Evolutionary conservation across 2,888 invertebrate species (phyloP), one percentile per base, ranked within the genome.

Genomic region (Tenthredo distinguenda): DNA sequence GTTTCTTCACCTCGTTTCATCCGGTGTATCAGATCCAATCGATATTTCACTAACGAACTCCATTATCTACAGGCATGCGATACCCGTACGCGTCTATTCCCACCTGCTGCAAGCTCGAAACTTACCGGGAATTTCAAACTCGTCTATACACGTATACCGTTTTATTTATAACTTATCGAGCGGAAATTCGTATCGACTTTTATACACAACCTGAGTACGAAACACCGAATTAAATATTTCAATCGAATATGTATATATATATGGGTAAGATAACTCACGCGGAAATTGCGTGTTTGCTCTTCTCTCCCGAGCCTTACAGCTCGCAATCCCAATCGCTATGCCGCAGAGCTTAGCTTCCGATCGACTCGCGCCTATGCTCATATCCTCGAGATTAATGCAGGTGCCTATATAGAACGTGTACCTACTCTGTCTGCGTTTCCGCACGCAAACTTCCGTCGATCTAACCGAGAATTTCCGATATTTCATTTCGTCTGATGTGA

Each of bases 361-460:
- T 47, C 55, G 55, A 58, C 58, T 58, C 58, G 58, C 34, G 58
- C 58, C 18, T n/a, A 40, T 21, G 7, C 21, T 79, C 58, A 58
- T 58, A 79, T 79, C 79, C 79, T 79, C 79, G 9, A 55, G n/a
- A 50, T 77, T 77, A 47, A 55, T 26, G 47, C 55, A 55, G 55
- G 6, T n/a, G n/a, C 47, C 15, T 55, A 50, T 50, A 18, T 55
- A 7, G 55, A 7, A n/a, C 0, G n/a, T 21, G 6, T 18, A 43
- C 6, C 26, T 1, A 26, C 26, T 21, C n/a, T 12, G 31, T 47
- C 10, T 26, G 12, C 77, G 55, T 26, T 21, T 47, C 31, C 50
- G 31, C 37, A 21, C 31, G 26, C 18, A 21, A 18, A 55, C 21
- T 26, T 50, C 77, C 26, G 31, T 50, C 72, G 43, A 21, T 74